phyloP scores from a whole-genome alignment of 2,888 invertebrate genomes.

The Bhutanitis thaidina region DNA sequence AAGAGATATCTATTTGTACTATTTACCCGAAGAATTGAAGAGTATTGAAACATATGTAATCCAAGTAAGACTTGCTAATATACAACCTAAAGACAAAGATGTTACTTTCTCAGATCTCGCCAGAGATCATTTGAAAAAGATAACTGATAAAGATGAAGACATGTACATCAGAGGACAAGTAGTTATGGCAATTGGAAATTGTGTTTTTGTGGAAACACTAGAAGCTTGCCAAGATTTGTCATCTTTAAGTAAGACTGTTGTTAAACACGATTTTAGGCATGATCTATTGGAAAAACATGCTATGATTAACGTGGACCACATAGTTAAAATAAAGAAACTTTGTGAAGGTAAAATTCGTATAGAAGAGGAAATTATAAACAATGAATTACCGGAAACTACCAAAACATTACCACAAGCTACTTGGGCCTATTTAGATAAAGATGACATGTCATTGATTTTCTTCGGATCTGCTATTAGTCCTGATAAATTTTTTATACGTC shows the following conservation, averaged over 20 bases:
- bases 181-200: constrained; percentile 78
- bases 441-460: constrained; percentile 55
- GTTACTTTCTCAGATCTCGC: constrained; percentile 58
- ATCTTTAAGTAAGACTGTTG: constrained; percentile 67
- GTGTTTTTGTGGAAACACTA: constrained; percentile 83
- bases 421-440: constrained; percentile 76
- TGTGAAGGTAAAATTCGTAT: constrained; percentile 42
- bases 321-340: constrained; percentile 65
- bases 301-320: constrained; percentile 63
- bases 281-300: constrained; percentile 68
- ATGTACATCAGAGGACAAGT: constrained; percentile 70
- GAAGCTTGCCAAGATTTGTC: constrained; percentile 77
- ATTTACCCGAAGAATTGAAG: constrained; percentile 74
- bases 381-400: constrained; percentile 27
- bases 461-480: constrained; percentile 66
- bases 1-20: constrained; percentile 58
- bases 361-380: constrained; percentile 20
- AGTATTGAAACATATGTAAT: constrained; percentile 63
- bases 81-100: constrained; percentile 63
- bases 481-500: constrained; percentile 69
- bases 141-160: constrained; percentile 49
- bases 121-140: constrained; percentile 40
- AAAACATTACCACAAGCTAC: constrained; percentile 30
- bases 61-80: constrained; percentile 51
- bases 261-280: constrained; percentile 74